Evolutionary conservation across 2,797 vertebrate genomes (phyloP).

Genomic region (Cuculus canorus): DNA sequence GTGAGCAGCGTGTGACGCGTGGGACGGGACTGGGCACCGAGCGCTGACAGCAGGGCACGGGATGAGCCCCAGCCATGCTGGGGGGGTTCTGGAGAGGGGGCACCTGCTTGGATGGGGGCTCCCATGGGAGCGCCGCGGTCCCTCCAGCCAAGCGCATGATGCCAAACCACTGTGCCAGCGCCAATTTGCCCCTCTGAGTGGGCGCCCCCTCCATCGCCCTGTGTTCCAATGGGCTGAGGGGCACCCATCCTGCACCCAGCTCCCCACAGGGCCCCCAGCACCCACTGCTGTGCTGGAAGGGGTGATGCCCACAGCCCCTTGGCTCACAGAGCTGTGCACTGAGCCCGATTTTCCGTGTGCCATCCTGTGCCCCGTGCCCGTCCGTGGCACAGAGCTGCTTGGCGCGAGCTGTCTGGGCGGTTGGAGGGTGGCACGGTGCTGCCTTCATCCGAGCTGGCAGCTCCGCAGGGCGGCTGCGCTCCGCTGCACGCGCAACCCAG

Average conservation of each 20-base stretch:
- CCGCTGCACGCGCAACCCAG: background rate
- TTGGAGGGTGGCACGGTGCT: background rate
- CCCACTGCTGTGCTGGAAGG: fast-evolving
- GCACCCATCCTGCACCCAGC: too few species aligned
- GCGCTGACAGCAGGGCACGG: background rate
- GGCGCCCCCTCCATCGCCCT: fast-evolving
- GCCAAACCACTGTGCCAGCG: background rate
- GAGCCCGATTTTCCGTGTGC: too few species aligned
- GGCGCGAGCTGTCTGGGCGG: background rate
- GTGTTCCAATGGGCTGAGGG: too few species aligned
- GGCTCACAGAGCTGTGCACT: background rate
- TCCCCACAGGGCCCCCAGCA: background rate
- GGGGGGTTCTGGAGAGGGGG: fast-evolving
- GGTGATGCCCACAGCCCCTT: background rate
- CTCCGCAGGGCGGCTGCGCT: background rate
- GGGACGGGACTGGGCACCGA: background rate
- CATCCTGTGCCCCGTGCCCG: background rate
- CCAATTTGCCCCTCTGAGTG: background rate
- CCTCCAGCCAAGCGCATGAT: background rate
- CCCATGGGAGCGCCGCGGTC: background rate
- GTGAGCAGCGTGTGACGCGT: background rate
- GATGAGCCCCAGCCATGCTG: background rate
- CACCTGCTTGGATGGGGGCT: background rate
- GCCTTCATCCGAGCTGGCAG: conserved; percentile 53
- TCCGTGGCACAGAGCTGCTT: background rate